Percentiles rank a stretch among this genome's conserved stretches.
Conservation (phyloP, 2,113 vertebrate genomes). For the Eurystomus gularis region DNA sequence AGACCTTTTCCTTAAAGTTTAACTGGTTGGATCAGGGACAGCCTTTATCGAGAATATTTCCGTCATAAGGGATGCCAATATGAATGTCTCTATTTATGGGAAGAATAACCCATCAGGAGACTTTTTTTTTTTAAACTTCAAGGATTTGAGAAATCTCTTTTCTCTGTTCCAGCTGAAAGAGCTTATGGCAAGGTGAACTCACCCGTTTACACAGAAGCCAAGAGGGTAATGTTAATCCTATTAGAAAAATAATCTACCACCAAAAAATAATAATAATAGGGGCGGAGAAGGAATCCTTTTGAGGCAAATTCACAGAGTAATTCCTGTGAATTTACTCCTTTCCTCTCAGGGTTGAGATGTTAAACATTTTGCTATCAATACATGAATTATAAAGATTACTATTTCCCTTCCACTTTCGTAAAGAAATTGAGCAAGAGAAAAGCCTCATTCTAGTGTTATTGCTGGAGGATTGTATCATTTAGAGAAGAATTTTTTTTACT, state of each 20-base stretch:
- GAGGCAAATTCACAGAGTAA: neutral
- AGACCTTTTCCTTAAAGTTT: neutral
- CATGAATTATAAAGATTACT: neutral
- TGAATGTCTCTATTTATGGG: neutral
- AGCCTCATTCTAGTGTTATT: neutral
- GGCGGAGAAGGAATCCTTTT: neutral
- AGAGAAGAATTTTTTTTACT: neutral
- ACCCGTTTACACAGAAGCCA: slow-evolving; percentile 20
- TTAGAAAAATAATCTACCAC: slow-evolving; percentile 45
- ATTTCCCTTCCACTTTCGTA: neutral
- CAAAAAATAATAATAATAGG: slow-evolving; percentile 18
- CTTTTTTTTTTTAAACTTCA: neutral
- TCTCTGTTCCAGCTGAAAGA: slow-evolving; percentile 13
- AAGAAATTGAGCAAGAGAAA: neutral
- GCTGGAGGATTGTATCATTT: neutral
- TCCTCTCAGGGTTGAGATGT: neutral
- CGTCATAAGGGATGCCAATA: neutral
- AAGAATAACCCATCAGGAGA: neutral
- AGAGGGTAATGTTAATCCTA: slow-evolving; percentile 26
- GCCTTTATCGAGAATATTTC: neutral
- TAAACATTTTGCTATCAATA: neutral
- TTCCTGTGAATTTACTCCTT: slow-evolving; percentile 8
- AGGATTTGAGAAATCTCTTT: neutral
- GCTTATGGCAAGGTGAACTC: slow-evolving; percentile 27
- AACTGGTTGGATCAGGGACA: neutral